These are phyloP conservation scores for Montipora efflorescens DNA, from an alignment of 64 coral and sea anemone genomes.

Conservation along the genomic window DNA sequence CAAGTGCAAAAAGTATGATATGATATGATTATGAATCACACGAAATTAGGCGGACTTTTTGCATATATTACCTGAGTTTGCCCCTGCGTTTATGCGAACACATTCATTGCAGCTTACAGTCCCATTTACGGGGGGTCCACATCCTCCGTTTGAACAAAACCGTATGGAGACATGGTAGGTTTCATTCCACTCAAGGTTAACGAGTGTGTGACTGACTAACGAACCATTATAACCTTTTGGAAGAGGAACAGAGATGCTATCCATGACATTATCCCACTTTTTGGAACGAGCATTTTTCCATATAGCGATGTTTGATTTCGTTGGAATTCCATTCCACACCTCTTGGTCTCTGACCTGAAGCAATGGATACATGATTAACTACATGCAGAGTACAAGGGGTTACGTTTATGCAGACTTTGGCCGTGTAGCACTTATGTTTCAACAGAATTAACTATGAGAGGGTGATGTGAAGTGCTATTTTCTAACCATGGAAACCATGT, in stretches of 20 bases:
- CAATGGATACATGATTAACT: not conserved
- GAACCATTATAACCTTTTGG: conserved; percentile 16
- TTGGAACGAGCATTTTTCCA: not conserved
- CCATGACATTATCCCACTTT: not conserved
- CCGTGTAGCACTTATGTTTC: too few species aligned
- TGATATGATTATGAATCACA: not conserved
- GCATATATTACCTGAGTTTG: not conserved
- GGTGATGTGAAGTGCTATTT: too few species aligned
- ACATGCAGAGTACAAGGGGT: too few species aligned
- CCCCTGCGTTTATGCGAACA: not conserved
- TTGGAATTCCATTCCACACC: conserved; percentile 9
- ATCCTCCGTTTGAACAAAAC: conserved; percentile 43
- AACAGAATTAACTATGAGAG: too few species aligned
- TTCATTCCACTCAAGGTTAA: not conserved
- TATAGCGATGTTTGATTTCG: not conserved
- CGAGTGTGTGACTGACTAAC: not conserved
- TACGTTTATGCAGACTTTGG: too few species aligned
- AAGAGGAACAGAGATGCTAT: not conserved
- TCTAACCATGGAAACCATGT: too few species aligned
- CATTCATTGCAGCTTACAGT: conserved; percentile 16
- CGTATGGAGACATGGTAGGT: not conserved
- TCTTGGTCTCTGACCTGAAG: not conserved
- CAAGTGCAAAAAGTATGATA: too few species aligned
- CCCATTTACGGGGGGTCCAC: not conserved
- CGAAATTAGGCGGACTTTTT: not conserved